Evolutionary conservation across 23 tunicate species (phyloP), one percentile per base, ranked within the genome.

Genomic region (Corella eumyota): DNA sequence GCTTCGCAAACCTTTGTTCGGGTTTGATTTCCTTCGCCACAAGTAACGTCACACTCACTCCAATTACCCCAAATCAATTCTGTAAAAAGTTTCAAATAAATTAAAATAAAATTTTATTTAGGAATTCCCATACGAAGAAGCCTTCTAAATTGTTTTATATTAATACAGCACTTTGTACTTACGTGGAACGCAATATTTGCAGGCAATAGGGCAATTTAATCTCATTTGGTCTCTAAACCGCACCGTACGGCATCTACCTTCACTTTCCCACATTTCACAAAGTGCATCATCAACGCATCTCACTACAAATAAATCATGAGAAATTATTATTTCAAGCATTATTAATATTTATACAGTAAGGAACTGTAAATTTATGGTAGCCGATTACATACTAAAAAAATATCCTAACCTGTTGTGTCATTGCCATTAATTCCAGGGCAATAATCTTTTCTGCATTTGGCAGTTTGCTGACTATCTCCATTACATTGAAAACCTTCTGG

Each of bases 101-200:
- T n/a, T n/a, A n/a, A n/a, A n/a, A n/a, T n/a, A n/a, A n/a, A n/a
- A n/a, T n/a, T n/a, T n/a, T n/a, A n/a, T n/a, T n/a, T n/a, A n/a
- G n/a, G n/a, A n/a, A n/a, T n/a, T n/a, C n/a, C n/a, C n/a, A n/a
- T n/a, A n/a, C n/a, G n/a, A n/a, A n/a, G n/a, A n/a, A n/a, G n/a
- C n/a, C n/a, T n/a, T n/a, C n/a, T n/a, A n/a, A n/a, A n/a, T n/a
- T n/a, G n/a, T n/a, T n/a, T n/a, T n/a, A n/a, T n/a, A n/a, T n/a
- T n/a, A n/a, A n/a, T n/a, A n/a, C n/a, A n/a, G n/a, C n/a, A n/a
- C n/a, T n/a, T n/a, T n/a, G n/a, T n/a, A 62, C 62, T 68, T 74
- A 74, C 80, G 25, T 53, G 80, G 80, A 5, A 30, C 32, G 52
- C 80, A 74, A 36, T 48, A 54, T 9, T 71, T 71, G 31, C 80